These are phyloP conservation scores for Caenorhabditis briggsae DNA, from an alignment of 1,140 invertebrate species.

Conservation along the genomic window DNA sequence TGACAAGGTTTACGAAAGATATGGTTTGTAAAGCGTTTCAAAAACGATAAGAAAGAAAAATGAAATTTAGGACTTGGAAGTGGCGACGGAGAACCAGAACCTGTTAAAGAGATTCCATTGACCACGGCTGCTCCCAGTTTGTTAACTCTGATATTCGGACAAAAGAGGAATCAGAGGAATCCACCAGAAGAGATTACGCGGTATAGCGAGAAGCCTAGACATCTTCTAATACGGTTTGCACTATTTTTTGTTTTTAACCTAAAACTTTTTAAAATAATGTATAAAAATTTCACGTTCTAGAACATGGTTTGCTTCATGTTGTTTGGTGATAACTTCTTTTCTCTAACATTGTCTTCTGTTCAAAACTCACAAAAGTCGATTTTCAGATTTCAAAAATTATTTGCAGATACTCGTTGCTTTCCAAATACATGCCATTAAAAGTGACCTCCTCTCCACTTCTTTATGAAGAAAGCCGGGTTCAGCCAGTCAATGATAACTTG, in stretches of 20 bases:
- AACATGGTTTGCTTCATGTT: constrained; percentile 46
- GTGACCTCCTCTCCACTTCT: constrained; percentile 55
- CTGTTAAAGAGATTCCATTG: constrained; percentile 41
- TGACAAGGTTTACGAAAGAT: constrained; percentile 57
- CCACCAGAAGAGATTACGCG: constrained; percentile 44
- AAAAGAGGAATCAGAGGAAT: constrained; percentile 13
- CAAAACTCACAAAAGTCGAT: background rate
- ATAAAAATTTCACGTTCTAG: background rate
- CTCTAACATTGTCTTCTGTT: constrained; percentile 5
- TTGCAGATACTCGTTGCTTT: constrained; percentile 66
- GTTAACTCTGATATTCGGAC: constrained; percentile 41
- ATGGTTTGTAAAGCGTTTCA: background rate
- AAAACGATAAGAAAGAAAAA: background rate
- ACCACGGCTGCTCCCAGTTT: constrained; percentile 37
- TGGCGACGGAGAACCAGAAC: constrained; percentile 31
- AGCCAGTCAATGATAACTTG: background rate
- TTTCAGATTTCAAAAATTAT: background rate
- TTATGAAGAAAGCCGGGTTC: constrained; percentile 55
- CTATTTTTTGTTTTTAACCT: constrained; percentile 37
- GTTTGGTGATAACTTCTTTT: constrained; percentile 46
- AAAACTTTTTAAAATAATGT: background rate
- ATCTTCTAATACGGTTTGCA: constrained; percentile 54
- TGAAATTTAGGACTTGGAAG: constrained; percentile 9
- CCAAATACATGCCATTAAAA: constrained; percentile 65
- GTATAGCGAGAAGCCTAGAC: constrained; percentile 56